A percentile compares a stretch with the other conserved stretches of the same genome.
These are phyloP conservation scores for Ophion obscuratus DNA, from an alignment of 2,888 invertebrate genomes.

Conservation along the genomic window DNA sequence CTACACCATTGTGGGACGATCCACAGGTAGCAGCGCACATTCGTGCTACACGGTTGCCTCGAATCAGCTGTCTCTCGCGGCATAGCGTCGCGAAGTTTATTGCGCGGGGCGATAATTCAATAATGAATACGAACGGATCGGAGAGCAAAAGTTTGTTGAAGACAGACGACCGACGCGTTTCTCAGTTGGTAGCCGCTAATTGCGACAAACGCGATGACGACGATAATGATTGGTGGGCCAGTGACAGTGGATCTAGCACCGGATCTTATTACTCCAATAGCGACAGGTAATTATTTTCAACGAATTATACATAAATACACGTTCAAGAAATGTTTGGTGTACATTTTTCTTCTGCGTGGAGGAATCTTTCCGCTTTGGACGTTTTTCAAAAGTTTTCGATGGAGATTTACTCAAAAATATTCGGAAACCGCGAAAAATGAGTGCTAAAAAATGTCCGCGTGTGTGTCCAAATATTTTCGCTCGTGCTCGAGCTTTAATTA, in stretches of 20 bases:
- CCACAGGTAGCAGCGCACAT: slow-evolving; percentile 50
- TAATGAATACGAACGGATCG: slow-evolving; percentile 66
- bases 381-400: background rate
- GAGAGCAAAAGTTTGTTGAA: slow-evolving; percentile 70
- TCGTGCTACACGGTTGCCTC: background rate
- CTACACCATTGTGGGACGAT: slow-evolving; percentile 66
- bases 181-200: slow-evolving; percentile 58
- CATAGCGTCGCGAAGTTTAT: background rate
- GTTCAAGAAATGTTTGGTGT: background rate
- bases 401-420: no score
- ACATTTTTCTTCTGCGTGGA: background rate
- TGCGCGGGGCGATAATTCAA: background rate
- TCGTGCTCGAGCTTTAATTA: no score
- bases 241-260: slow-evolving; percentile 81
- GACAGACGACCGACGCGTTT: slow-evolving; percentile 63
- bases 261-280: slow-evolving; percentile 82
- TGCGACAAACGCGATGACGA: slow-evolving; percentile 72
- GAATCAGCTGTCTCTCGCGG: slow-evolving; percentile 28
- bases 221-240: slow-evolving; percentile 82
- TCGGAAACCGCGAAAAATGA: no score
- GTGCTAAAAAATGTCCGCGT: no score
- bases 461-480: no score
- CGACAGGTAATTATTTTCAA: slow-evolving; percentile 74
- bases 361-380: background rate
- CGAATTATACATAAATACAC: slow-evolving; percentile 2